Base-by-base conservation (phyloP, 2,113 vertebrate genomes). In the Saccopteryx bilineata region DNA sequence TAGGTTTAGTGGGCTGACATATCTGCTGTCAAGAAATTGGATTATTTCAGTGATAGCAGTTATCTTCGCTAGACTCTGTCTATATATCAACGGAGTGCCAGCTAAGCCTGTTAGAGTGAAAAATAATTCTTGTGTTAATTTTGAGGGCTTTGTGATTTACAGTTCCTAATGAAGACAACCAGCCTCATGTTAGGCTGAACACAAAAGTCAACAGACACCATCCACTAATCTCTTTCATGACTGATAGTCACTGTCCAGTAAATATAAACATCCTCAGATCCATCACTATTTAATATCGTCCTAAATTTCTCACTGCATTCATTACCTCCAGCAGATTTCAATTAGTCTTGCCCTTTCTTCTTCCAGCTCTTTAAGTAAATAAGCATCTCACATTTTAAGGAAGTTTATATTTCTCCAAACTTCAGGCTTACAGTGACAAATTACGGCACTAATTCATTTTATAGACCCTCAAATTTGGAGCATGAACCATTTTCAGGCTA, bases 321-420 rank as follows among this genome's bases (percentile, higher is more conserved):
- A 95, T 66, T 84, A 88, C 61, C 85, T 90, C 72, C 60, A 26
- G n/a, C 24, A 86, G 87, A 93, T 83, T 90, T 79, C n/a, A 66
- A 88, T 85, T 90, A 85, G 46, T 69, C 94, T 88, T 90, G 56
- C 39, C 69, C 78, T 95, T 96, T 93, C 71, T 90, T 92, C 82
- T 94, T 90, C 46, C 15, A 88, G 65, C 15, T 79, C 76, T 71
- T 96, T 92, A 96, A 69, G 94, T 94, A 97, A 93, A 89, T 92
- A 96, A 93, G 58, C 72, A 95, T 87, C 79, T 94, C 88, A 58
- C 85, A 83, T 69, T 93, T 94, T 83, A 96, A 94, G 83, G 69
- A 89, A 96, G 96, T 86, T 74, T 93, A 94, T 92, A 94, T 92
- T 96, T 88, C 83, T 92, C 65, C 69, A 94, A 97, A 97, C 75